phyloP scores from a whole-genome alignment of 2,797 vertebrate genomes.

The Tragopan temminckii region DNA sequence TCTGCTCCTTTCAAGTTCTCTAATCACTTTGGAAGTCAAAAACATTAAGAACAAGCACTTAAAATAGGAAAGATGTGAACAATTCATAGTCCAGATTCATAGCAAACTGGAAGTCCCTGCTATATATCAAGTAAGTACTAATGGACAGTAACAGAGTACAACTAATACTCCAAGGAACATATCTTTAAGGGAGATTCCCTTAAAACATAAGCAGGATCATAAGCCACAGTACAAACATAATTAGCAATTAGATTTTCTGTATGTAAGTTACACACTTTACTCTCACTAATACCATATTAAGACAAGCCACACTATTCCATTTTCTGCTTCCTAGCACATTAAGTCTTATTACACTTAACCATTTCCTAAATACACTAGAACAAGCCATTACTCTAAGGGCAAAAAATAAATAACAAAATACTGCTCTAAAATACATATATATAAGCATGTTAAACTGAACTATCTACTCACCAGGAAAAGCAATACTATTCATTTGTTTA shows the following conservation, averaged over 20 bases:
- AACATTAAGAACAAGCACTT: neutral
- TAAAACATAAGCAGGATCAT: neutral
- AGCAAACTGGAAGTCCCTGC: neutral
- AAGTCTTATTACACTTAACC: neutral
- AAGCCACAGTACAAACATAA: neutral
- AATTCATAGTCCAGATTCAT: neutral
- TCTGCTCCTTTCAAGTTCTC: neutral
- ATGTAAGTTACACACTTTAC: neutral
- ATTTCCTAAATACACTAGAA: neutral
- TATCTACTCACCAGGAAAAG: neutral
- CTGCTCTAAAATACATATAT: neutral
- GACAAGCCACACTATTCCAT: neutral
- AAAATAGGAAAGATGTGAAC: neutral
- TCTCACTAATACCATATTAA: neutral
- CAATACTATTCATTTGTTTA: fast-evolving
- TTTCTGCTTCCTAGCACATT: neutral
- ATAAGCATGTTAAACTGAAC: neutral
- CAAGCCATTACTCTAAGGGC: fast-evolving
- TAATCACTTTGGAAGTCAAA: neutral
- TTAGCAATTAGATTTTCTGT: neutral
- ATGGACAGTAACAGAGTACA: neutral
- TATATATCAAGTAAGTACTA: neutral
- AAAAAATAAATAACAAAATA: neutral
- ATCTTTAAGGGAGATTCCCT: neutral
- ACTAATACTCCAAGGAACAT: neutral